phyloP scores from a whole-genome alignment of 2,113 vertebrate genomes.

The Natator depressus region DNA sequence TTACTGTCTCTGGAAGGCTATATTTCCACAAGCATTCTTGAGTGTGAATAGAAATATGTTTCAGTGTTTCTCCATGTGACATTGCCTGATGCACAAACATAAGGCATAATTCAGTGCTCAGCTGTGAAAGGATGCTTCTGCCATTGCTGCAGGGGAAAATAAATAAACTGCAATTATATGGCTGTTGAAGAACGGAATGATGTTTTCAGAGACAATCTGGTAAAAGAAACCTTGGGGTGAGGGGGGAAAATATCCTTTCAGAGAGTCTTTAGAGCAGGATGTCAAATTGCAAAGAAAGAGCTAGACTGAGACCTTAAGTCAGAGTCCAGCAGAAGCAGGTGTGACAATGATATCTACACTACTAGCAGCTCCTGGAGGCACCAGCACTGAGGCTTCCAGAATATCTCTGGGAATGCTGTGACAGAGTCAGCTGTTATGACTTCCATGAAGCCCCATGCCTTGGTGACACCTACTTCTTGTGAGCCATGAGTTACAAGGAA shows the following conservation, averaged over 20 bases:
- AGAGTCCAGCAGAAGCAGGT: accelerated
- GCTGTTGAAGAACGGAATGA: slow-evolving; percentile 56
- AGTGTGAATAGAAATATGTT: slow-evolving; percentile 49
- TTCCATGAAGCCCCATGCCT: neutral
- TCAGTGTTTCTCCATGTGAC: slow-evolving; percentile 34
- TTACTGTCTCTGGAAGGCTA: neutral
- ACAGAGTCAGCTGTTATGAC: neutral
- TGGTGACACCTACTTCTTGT: neutral
- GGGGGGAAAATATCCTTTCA: neutral
- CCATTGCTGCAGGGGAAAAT: slow-evolving; percentile 49
- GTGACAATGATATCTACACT: neutral
- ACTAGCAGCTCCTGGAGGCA: neutral
- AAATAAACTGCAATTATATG: slow-evolving; percentile 53
- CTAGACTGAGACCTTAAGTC: neutral
- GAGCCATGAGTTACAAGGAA: neutral
- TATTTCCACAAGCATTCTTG: slow-evolving; percentile 12
- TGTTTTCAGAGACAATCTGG: slow-evolving; percentile 42
- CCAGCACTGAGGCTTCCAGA: neutral
- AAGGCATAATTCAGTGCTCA: slow-evolving; percentile 63
- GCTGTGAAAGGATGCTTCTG: neutral
- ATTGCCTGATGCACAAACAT: slow-evolving; percentile 60
- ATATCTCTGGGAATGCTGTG: neutral
- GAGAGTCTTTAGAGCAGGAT: neutral
- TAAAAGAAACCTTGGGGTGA: slow-evolving; percentile 8
- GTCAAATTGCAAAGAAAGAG: neutral